Percentiles rank a stretch among this genome's conserved stretches.
Conservation (phyloP, 2,888 invertebrate species). For the Xylocampa areola region DNA sequence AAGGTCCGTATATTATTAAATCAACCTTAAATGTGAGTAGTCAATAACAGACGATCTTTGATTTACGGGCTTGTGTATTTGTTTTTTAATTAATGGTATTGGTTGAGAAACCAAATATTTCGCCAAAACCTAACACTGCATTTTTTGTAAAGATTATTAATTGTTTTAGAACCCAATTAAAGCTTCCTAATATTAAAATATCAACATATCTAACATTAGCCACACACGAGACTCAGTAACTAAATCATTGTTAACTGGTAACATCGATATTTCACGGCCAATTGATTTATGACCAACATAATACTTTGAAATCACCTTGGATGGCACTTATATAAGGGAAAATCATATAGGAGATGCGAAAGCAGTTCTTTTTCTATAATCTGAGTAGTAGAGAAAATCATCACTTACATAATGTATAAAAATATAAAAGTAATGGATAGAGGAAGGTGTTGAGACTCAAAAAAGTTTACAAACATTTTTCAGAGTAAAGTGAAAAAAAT, state of each 20-base stretch:
- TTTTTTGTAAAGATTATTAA: too few species aligned
- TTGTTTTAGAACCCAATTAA: too few species aligned
- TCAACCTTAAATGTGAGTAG: too few species aligned
- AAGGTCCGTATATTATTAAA: too few species aligned
- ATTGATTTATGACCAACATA: slow-evolving; percentile 51
- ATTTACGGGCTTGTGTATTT: too few species aligned
- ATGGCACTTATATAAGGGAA: slow-evolving; percentile 52
- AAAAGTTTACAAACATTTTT: background rate
- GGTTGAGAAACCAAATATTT: too few species aligned
- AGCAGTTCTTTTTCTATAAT: slow-evolving; percentile 34
- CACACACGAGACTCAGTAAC: slow-evolving; percentile 34
- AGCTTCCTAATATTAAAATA: background rate
- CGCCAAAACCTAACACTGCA: too few species aligned
- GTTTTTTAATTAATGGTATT: too few species aligned
- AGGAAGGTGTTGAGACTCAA: background rate
- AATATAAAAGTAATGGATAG: background rate
- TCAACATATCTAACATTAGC: slow-evolving; percentile 15
- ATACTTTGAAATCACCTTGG: slow-evolving; percentile 57
- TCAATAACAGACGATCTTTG: too few species aligned
- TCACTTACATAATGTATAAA: background rate
- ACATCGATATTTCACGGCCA: slow-evolving; percentile 55
- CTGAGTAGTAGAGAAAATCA: slow-evolving; percentile 16
- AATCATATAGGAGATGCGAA: slow-evolving; percentile 16
- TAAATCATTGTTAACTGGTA: slow-evolving; percentile 55
- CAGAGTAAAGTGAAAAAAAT: slow-evolving; percentile 30